Percentiles rank a stretch among this genome's conserved stretches.
Evolutionary conservation across 1,140 invertebrate genomes (phyloP).

Genomic region (Sinonovacula constricta): DNA sequence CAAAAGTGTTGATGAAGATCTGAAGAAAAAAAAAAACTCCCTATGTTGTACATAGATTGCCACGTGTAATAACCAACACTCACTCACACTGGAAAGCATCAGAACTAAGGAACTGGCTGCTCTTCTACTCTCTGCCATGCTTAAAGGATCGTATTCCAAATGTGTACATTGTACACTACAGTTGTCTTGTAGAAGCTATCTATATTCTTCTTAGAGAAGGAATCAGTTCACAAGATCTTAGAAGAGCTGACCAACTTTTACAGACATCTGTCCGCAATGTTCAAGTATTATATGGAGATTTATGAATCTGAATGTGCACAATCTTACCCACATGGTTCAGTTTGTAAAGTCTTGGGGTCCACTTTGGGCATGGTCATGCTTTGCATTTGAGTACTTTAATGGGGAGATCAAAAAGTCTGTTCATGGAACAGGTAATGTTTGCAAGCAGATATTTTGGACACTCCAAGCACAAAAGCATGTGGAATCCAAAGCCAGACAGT

Average conservation of each 20-base stretch:
- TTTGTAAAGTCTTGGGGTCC: constrained; percentile 20
- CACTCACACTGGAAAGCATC: constrained; percentile 50
- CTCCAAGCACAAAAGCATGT: constrained; percentile 31
- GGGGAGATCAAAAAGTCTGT: constrained; percentile 37
- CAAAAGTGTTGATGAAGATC: background rate
- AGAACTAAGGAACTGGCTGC: constrained; percentile 49
- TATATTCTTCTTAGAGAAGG: constrained; percentile 35
- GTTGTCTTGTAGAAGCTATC: constrained; percentile 38
- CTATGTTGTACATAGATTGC: constrained; percentile 5
- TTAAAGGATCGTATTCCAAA: constrained; percentile 23
- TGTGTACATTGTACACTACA: constrained; percentile 43
- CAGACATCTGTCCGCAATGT: constrained; percentile 19
- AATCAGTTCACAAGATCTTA: constrained; percentile 13
- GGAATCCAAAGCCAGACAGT: background rate
- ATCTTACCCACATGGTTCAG: constrained; percentile 12
- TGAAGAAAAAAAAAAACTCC: background rate
- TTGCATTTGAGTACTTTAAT: constrained; percentile 49
- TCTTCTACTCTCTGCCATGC: constrained; percentile 51
- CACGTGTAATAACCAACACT: background rate
- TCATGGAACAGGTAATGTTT: constrained; percentile 47
- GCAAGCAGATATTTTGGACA: constrained; percentile 40
- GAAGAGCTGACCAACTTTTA: constrained; percentile 1
- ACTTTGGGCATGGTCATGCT: constrained; percentile 37
- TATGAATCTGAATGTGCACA: constrained; percentile 42
- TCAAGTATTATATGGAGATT: constrained; percentile 30